Evolutionary conservation across 2,888 invertebrate species (phyloP).

Genomic region (Asteroscopus sphinx): DNA sequence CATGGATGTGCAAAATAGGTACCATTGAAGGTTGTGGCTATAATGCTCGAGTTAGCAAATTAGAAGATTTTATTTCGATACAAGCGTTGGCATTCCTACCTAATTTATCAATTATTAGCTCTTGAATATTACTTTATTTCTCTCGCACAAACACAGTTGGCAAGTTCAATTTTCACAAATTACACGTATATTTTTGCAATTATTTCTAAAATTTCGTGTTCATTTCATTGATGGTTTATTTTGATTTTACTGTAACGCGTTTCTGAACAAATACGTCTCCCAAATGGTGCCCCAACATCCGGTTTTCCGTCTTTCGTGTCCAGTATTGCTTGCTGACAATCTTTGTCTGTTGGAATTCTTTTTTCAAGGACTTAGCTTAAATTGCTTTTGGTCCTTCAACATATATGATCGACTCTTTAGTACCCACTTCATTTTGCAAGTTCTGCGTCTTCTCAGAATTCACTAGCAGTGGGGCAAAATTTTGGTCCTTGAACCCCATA

Average conservation of each 20-base stretch:
- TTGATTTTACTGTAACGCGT: not conserved
- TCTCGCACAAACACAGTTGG: no score
- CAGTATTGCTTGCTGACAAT: no score
- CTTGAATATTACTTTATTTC: no score
- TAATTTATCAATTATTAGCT: not conserved
- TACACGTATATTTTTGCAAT: no score
- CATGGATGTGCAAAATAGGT: constrained; percentile 15
- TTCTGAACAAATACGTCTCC: not conserved
- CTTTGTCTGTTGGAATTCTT: no score
- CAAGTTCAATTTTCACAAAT: not conserved
- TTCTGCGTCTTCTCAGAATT: not conserved
- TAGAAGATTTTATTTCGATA: constrained; percentile 9
- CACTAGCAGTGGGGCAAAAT: not conserved
- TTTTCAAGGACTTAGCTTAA: not conserved
- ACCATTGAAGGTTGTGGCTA: constrained; percentile 11
- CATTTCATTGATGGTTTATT: no score
- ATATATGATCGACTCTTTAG: not conserved
- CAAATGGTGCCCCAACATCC: not conserved
- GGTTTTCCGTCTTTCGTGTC: not conserved
- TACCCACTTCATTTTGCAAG: not conserved
- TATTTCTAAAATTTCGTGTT: no score
- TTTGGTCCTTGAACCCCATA: constrained; percentile 7
- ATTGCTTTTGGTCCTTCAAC: not conserved
- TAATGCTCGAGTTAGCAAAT: not conserved
- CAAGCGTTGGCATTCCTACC: constrained; percentile 21